Evolutionary conservation across 2,888 invertebrate genomes (phyloP).

Genomic region (Brenthis ino): DNA sequence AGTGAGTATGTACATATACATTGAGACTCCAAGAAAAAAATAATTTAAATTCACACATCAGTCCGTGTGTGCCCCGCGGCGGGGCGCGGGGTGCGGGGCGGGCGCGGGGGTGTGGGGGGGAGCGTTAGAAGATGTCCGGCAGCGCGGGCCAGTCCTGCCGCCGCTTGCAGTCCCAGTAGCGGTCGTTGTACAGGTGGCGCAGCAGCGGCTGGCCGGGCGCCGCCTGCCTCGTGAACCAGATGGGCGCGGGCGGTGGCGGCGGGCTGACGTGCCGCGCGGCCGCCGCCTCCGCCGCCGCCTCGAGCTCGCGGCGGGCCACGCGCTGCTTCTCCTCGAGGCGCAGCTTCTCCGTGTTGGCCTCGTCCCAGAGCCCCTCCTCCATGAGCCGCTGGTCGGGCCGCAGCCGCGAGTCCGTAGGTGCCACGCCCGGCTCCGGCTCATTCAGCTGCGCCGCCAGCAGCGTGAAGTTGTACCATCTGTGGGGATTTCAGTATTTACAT

Average conservation of each 20-base stretch:
- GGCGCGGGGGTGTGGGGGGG: slow-evolving; percentile 18
- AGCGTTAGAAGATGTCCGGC: slow-evolving; percentile 92
- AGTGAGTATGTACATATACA: slow-evolving; percentile 6
- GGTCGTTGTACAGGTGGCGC: slow-evolving; percentile 90
- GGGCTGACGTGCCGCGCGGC: slow-evolving; percentile 86
- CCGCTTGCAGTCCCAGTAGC: slow-evolving; percentile 96
- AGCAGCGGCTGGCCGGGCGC: slow-evolving; percentile 80
- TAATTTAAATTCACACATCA: slow-evolving; percentile 26
- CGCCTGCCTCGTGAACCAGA: slow-evolving; percentile 94
- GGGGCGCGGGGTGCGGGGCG: neutral
- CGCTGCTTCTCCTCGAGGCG: slow-evolving; percentile 98
- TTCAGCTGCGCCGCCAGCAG: slow-evolving; percentile 97
- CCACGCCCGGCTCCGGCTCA: slow-evolving; percentile 94
- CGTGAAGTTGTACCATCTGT: slow-evolving; percentile 87
- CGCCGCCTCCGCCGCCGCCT: slow-evolving; percentile 89
- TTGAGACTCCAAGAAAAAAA: slow-evolving; percentile 18
- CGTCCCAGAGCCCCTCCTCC: slow-evolving; percentile 97
- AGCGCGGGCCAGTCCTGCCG: slow-evolving; percentile 94
- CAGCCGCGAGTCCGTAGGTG: slow-evolving; percentile 95
- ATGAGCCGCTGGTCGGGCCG: slow-evolving; percentile 99
- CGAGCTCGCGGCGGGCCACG: slow-evolving; percentile 87
- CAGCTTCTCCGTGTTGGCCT: slow-evolving; percentile 91
- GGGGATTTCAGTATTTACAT: no score
- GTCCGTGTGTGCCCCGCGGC: no score
- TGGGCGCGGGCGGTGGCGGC: slow-evolving; percentile 89